phyloP scores from a whole-genome alignment of 2,797 vertebrate species.

The Tamandua tetradactyla region DNA sequence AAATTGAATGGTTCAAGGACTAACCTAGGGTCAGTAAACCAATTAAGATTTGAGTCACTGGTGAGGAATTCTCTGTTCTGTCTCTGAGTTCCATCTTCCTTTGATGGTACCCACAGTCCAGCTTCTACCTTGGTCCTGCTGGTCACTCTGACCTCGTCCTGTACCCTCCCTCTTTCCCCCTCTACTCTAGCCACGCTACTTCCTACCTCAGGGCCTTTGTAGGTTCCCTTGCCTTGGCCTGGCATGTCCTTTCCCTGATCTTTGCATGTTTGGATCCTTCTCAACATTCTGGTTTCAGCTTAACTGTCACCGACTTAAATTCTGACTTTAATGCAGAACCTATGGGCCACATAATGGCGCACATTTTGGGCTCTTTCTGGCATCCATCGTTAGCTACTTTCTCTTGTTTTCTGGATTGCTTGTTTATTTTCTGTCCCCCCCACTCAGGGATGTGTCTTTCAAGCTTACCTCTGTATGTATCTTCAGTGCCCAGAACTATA shows the following conservation, averaged over 20 bases:
- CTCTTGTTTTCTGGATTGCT: background rate
- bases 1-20: background rate
- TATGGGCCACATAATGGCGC: fast-evolving
- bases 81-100: background rate
- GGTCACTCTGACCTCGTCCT: background rate
- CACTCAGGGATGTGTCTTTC: background rate
- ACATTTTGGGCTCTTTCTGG: background rate
- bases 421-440: background rate
- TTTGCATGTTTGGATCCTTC: background rate
- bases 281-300: background rate
- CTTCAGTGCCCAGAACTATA: background rate
- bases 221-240: background rate
- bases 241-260: background rate
- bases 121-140: background rate
- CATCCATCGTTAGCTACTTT: background rate
- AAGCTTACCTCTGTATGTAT: background rate
- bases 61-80: background rate
- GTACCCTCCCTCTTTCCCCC: background rate
- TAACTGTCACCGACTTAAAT: background rate
- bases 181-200: background rate
- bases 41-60: background rate
- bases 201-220: background rate
- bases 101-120: background rate
- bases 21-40: background rate
- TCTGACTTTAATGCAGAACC: background rate